Evolutionary conservation across 2,797 vertebrate species (phyloP), one percentile per base, ranked within the genome.

Genomic region (Zenarchopterus dispar): DNA sequence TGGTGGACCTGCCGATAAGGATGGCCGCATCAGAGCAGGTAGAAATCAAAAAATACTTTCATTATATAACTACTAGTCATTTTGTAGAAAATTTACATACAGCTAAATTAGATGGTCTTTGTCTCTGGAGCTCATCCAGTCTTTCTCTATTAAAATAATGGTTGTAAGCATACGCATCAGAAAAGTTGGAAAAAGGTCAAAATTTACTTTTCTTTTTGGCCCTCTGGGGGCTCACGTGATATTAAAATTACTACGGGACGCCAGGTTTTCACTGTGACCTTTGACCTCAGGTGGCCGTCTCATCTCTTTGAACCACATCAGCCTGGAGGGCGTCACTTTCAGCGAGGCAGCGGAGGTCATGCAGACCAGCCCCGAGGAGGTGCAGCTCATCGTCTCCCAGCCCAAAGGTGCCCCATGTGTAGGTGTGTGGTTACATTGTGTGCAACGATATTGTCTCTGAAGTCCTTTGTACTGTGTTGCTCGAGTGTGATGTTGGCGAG

Each of bases 361-460:
- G 84, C 94, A 97, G 90, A 94, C 84, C 85, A 95, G 94, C 90
- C 91, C 94, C 0, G 90, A 93, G 53, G 91, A 94, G 71, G 94
- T 97, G 78, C 91, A 95, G 68, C 93, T 98, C 67, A 96, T 96
- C 36, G 85, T 97, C 82, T 96, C 95, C 50, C 96, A 98, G 87
- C 81, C 93, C 17, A 96, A 94, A 96, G 94, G 95, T 97, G 88
- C 55, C 53, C 1, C 17, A 9, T 6, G 23, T 58, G 22, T 50
- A 7, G 51, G 23, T 26, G 39, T 63, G 44, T n/a, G 60, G 31
- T 21, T 39, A 15, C 8, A 7, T 6, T 21, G 8, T 11, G 23
- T 39, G 36, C 3, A 15, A 15, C 13, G 33, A 36, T 10, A 11
- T 9, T 4, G 2, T 36, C 10, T 9, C 8, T 10, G 9, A 2